Conservation (phyloP, 1,140 invertebrate species). For the Apis dorsata region DNA sequence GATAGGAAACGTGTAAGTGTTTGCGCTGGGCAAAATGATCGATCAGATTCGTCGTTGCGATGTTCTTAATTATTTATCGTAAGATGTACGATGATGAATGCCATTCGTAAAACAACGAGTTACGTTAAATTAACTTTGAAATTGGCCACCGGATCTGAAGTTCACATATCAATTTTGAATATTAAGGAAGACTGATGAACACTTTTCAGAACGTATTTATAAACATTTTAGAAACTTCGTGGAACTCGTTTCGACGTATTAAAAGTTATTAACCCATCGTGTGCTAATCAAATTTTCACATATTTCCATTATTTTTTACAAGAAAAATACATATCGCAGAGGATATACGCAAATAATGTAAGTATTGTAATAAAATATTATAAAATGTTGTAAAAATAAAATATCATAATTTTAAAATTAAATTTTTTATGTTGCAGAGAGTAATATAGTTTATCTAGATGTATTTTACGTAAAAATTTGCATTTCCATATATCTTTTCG, state of each 20-base stretch:
- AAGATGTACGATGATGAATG: slow-evolving; percentile 27
- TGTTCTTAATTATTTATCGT: slow-evolving; percentile 30
- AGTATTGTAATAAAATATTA: too few relatives aligned
- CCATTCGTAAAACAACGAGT: neutral
- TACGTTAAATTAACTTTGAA: slow-evolving; percentile 32
- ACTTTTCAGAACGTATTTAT: slow-evolving; percentile 9
- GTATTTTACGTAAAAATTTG: too few relatives aligned
- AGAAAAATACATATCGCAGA: too few relatives aligned
- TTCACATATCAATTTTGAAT: slow-evolving; percentile 22
- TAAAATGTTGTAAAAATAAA: too few relatives aligned
- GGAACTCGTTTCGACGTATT: neutral
- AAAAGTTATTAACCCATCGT: neutral
- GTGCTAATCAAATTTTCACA: neutral
- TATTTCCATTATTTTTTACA: neutral
- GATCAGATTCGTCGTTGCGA: neutral
- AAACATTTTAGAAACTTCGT: slow-evolving; percentile 1
- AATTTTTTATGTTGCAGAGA: too few relatives aligned
- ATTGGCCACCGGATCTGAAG: neutral
- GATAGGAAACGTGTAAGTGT: neutral
- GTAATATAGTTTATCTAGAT: too few relatives aligned
- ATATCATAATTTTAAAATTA: too few relatives aligned
- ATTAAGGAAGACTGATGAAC: slow-evolving; percentile 35
- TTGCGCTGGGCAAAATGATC: neutral
- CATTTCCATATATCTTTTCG: too few relatives aligned
- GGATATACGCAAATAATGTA: too few relatives aligned